Percentiles rank a stretch among this genome's conserved stretches.
Evolutionary conservation across 1,140 invertebrate genomes (phyloP).

Genomic region (Pomphorhynchus laevis): DNA sequence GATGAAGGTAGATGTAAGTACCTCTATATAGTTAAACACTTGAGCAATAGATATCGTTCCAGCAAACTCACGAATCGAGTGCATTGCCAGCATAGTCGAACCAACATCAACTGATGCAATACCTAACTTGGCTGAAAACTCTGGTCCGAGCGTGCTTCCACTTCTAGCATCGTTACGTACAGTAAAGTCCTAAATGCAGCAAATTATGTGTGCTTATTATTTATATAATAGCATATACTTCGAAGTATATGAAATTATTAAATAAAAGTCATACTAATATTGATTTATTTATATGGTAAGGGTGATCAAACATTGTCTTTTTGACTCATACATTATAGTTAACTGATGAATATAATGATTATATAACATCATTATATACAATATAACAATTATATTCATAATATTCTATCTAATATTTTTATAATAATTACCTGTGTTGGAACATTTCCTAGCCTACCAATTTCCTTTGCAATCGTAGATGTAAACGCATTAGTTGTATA

Average conservation of each 20-base stretch:
- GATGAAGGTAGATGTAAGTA: no score
- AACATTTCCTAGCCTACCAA: constrained; percentile 16
- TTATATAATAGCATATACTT: no score
- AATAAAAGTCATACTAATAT: background rate
- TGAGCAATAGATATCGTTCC: constrained; percentile 15
- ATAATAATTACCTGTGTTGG: constrained; percentile 18
- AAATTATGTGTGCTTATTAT: no score
- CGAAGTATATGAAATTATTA: constrained; percentile 6
- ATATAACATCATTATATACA: constrained; percentile 5
- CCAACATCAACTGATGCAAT: constrained; percentile 22
- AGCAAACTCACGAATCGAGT: constrained; percentile 22
- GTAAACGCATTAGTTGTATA: constrained; percentile 22
- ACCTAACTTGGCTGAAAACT: constrained; percentile 21
- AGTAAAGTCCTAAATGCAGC: constrained; percentile 21
- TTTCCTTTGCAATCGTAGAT: constrained; percentile 18
- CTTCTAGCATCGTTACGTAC: constrained; percentile 20
- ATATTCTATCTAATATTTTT: background rate
- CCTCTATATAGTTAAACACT: no score
- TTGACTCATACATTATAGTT: no score
- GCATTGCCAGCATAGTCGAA: constrained; percentile 22
- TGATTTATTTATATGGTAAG: no score
- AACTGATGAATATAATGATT: background rate
- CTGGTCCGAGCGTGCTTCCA: constrained; percentile 23
- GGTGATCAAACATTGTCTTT: no score
- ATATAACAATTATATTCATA: background rate